Base-by-base conservation (phyloP, 2,888 invertebrate species). In the Epirrita christyi region DNA sequence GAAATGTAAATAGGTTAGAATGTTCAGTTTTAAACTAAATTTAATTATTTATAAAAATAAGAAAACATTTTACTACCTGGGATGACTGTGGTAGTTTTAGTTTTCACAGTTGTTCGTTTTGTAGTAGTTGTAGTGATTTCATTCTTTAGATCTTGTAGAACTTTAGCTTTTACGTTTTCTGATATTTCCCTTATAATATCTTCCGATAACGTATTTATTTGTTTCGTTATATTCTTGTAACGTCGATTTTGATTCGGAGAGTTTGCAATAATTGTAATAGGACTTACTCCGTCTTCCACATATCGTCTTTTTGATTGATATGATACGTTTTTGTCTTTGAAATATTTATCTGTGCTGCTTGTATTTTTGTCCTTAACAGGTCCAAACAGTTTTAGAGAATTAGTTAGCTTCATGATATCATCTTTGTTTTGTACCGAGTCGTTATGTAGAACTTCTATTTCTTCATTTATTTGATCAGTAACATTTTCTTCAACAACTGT, bases 181-280 rank as follows among this genome's bases (percentile, higher is more conserved):
- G 83, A 84, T 47, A 89, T 83, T 63, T 81, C 74, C 59, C 76
- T 78, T 8, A 88, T 76, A 6, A 83, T 50, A 49, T 73, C 68
- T 36, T 54, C 43, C 38, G 60, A 42, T 42, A 57, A 15, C 21
- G 46, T 3, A 40, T 47, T 55, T 15, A 48, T 43, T 14, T 48
- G 42, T 14, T 36, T 41, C 9, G 50, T 51, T 10, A 21, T 10
- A 6, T 38, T 48, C 11, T 46, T 41, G 34, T 55, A 40, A 14
- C 1, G 32, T 42, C 10, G 28, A 1, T 37, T 9, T 38, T 44
- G 37, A n/a, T 36, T 52, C 9, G 43, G 11, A 6, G 32, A 32
- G 10, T 15, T 41, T n/a, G 41, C 13, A 13, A 42, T 56, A 6
- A 49, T 13, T 28, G 36, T 58, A 21, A 29, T 1, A 14, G 43